Evolutionary conservation across 2,888 invertebrate genomes (phyloP), one percentile per base, ranked within the genome.

Genomic region (Sinohyriopsis cumingii): DNA sequence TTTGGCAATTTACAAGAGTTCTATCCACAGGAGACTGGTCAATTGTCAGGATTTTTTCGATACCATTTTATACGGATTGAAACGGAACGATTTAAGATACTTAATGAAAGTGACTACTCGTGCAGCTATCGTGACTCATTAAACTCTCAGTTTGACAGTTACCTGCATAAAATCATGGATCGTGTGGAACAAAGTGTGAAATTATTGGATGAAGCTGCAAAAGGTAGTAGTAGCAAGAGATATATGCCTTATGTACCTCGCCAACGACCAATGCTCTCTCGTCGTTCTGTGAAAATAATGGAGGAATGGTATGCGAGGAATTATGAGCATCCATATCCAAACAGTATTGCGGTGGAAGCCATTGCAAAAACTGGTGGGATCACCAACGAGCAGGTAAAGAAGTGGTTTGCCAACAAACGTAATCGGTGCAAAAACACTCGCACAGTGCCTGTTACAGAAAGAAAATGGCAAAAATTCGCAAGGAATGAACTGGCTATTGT

Each of bases 401-500:
- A n/a, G n/a, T 86, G 85, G 86, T 84, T 86, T 72, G 84, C 85
- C 28, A 86, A 86, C 77, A 84, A 84, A 68, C 75, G 86, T 25
- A 84, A 82, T 65, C 71, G 86, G 15, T 76, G 74, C 55, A 80
- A 74, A 64, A 85, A 85, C 74, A 83, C 82, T 59, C 64, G 68
- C 61, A 73, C 81, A 45, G 67, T 77, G 45, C 61, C 76, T n/a
- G 79, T 0, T 28, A 28, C 28, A 28, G 1, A n/a, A n/a, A n/a
- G n/a, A n/a, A n/a, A n/a, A n/a, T n/a, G n/a, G n/a, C n/a, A n/a
- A n/a, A n/a, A n/a, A n/a, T n/a, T 28, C 28, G 3, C 28, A 28
- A 3, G 28, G 3, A 3, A 3, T 28, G 5, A 28, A 28, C 28
- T 28, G 5, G 5, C 28, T 28, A 3, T 0, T 28, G 28, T 28